phyloP scores from a whole-genome alignment of 2,888 invertebrate genomes.

The Tiliacea citrago region DNA sequence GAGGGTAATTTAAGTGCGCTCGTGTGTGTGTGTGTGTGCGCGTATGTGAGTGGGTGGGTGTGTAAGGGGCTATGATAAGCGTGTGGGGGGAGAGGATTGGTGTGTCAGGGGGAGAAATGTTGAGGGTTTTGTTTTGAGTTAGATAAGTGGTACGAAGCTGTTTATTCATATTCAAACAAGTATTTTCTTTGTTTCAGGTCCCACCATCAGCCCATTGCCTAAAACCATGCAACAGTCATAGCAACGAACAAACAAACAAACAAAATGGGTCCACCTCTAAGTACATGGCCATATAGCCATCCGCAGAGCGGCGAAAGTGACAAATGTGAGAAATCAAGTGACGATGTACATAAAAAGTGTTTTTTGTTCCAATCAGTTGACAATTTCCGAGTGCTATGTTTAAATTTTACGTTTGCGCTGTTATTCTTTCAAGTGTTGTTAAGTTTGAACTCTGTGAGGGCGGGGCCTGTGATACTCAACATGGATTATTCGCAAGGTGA shows the following conservation, averaged over 20 bases:
- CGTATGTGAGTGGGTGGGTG: too few relatives aligned
- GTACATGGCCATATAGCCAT: conserved; percentile 81
- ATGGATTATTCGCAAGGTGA: conserved; percentile 88
- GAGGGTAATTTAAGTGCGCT: too few relatives aligned
- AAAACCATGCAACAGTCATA: conserved; percentile 77
- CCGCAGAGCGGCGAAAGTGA: conserved; percentile 59
- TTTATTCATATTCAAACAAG: too few relatives aligned
- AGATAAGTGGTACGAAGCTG: too few relatives aligned
- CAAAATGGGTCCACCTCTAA: conserved; percentile 84
- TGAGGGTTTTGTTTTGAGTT: too few relatives aligned
- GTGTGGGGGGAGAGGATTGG: too few relatives aligned
- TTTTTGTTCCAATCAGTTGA: conserved; percentile 71
- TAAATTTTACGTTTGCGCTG: conserved; percentile 80
- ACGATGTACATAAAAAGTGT: conserved; percentile 73
- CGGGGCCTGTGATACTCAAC: conserved; percentile 84
- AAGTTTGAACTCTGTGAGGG: conserved; percentile 77
- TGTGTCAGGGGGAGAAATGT: too few relatives aligned
- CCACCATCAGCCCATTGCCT: conserved; percentile 5
- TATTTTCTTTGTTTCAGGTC: conserved; percentile 73
- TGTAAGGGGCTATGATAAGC: too few relatives aligned
- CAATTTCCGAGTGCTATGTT: conserved; percentile 77
- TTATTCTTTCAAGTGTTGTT: conserved; percentile 81
- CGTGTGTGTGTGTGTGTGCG: too few relatives aligned
- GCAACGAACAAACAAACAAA: conserved; percentile 55
- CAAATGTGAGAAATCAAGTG: conserved; percentile 68